Conservation (phyloP, 2,888 invertebrate genomes). For the Oxyscelio sp. region DNA sequence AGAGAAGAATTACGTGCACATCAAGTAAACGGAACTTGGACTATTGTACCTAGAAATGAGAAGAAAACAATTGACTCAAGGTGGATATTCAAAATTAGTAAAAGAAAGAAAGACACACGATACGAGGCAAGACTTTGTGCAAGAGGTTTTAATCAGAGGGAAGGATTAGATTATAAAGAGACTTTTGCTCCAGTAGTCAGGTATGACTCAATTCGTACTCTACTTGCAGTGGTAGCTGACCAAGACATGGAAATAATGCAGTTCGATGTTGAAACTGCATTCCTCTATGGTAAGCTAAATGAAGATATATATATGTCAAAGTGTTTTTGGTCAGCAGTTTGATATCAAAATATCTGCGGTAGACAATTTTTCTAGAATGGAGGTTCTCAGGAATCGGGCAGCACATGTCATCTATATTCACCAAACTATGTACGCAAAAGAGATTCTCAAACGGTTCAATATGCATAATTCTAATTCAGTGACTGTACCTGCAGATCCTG, state of each 20-base stretch:
- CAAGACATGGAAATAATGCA: constrained; percentile 59
- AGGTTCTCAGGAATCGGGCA: constrained; percentile 57
- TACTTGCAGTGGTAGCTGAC: constrained; percentile 68
- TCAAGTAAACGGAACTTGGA: constrained; percentile 66
- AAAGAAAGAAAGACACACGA: constrained; percentile 30
- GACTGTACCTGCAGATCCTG: constrained; percentile 1
- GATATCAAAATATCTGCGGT: constrained; percentile 71
- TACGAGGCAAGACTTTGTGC: constrained; percentile 73
- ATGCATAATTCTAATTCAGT: constrained; percentile 56
- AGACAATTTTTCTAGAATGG: constrained; percentile 75
- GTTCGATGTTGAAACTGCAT: constrained; percentile 74
- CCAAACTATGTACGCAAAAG: constrained; percentile 65
- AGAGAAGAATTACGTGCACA: constrained; percentile 60
- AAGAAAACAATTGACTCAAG: constrained; percentile 63
- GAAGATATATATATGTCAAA: constrained; percentile 55
- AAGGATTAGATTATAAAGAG: constrained; percentile 67
- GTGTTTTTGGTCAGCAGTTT: constrained; percentile 70
- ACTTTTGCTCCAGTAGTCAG: constrained; percentile 63
- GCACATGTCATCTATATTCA: constrained; percentile 54
- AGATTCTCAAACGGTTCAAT: constrained; percentile 57
- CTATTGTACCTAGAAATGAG: constrained; percentile 28
- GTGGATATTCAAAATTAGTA: constrained; percentile 72
- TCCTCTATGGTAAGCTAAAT: constrained; percentile 67
- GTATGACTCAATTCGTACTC: constrained; percentile 50
- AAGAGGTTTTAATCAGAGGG: constrained; percentile 32